Conservation (phyloP, 1,140 invertebrate genomes). For the Drosophila rufa region DNA sequence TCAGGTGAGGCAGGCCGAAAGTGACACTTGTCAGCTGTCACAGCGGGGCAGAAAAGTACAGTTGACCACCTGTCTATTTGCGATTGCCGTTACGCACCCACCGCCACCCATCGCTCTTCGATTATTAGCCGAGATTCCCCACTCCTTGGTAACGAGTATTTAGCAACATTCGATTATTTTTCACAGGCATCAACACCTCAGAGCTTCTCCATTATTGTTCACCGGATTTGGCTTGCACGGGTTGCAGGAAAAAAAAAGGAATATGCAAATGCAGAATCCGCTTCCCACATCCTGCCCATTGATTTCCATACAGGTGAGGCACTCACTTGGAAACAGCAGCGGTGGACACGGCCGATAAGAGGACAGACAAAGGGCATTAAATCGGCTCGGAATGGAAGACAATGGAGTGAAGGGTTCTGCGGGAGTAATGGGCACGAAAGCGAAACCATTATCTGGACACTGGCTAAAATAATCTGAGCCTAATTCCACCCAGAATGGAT, state of each 20-base stretch:
- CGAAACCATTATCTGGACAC: constrained; percentile 16
- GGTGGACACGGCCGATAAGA: constrained; percentile 57
- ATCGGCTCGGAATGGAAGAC: constrained; percentile 34
- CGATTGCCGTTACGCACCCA: neutral
- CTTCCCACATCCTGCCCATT: constrained; percentile 41
- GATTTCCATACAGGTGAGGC: constrained; percentile 60
- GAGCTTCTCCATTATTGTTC: neutral
- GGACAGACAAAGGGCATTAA: constrained; percentile 59
- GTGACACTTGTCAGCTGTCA: constrained; percentile 72
- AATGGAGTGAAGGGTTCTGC: constrained; percentile 19
- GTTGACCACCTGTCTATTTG: constrained; percentile 35
- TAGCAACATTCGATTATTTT: constrained; percentile 20
- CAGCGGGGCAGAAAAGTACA: constrained; percentile 40
- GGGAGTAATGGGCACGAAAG: constrained; percentile 17
- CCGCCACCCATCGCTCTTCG: neutral
- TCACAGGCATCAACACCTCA: neutral
- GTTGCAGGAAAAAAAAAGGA: neutral
- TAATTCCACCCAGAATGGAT: constrained; percentile 8
- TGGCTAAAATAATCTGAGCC: constrained; percentile 6
- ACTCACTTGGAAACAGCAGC: constrained; percentile 58
- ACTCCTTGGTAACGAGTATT: constrained; percentile 2
- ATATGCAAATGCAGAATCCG: constrained; percentile 10
- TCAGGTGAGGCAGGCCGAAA: constrained; percentile 62
- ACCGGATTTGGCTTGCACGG: neutral
- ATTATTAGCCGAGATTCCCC: constrained; percentile 18